Conservation (phyloP, 2,113 vertebrate genomes). For the Seriola aureovittata region DNA sequence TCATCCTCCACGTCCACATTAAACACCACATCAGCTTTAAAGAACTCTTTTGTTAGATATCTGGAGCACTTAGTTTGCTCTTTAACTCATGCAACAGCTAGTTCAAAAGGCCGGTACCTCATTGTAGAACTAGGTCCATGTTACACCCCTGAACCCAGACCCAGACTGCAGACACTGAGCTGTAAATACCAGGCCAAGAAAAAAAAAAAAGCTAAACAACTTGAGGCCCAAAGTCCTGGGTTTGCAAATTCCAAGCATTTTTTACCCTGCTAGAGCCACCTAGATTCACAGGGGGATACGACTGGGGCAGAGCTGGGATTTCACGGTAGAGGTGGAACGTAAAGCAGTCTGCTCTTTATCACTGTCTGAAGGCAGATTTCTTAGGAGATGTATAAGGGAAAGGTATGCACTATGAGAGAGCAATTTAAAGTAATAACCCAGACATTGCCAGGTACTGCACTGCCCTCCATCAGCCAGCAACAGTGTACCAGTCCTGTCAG, state of each 20-base stretch:
- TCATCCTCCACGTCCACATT: neutral
- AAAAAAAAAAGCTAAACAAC: conserved; percentile 75
- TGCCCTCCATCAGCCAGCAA: conserved; percentile 43
- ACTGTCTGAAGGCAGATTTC: conserved; percentile 21
- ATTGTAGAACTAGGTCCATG: conserved; percentile 13
- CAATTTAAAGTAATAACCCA: conserved; percentile 50
- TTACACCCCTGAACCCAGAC: conserved; percentile 39
- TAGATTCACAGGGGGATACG: conserved; percentile 73
- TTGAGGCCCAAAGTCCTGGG: conserved; percentile 79
- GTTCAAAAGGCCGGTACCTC: conserved; percentile 18
- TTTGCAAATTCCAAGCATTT: conserved; percentile 85
- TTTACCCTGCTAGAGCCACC: conserved; percentile 78
- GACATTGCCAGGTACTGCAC: conserved; percentile 28
- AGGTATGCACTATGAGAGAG: conserved; percentile 25
- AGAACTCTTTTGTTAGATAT: neutral
- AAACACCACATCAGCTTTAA: neutral
- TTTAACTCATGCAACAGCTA: neutral
- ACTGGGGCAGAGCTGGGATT: conserved; percentile 65
- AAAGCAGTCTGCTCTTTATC: conserved; percentile 62
- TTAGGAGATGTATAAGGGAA: conserved; percentile 30
- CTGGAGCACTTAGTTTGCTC: neutral
- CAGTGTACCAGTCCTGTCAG: conserved; percentile 16
- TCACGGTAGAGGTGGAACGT: conserved; percentile 61
- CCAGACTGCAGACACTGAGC: conserved; percentile 60
- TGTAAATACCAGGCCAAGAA: conserved; percentile 71